A percentile compares a stretch with the other conserved stretches of the same genome.
These are phyloP conservation scores for Drosophila baimaii DNA, from an alignment of 1,140 invertebrate genomes.

Conservation along the genomic window DNA sequence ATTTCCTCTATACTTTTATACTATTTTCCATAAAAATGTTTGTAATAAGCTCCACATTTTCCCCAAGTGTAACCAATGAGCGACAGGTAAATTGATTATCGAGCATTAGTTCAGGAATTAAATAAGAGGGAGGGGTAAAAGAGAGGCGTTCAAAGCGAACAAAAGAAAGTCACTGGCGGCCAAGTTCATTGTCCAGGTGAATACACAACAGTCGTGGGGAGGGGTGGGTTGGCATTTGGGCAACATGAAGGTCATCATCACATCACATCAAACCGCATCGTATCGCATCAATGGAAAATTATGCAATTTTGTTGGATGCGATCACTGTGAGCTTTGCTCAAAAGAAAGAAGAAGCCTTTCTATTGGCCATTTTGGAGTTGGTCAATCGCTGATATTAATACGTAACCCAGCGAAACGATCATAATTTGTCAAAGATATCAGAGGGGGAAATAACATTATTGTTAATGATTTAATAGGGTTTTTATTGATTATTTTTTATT, in stretches of 20 bases:
- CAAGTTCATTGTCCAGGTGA: conserved; percentile 72
- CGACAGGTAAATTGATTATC: conserved; percentile 64
- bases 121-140: not conserved
- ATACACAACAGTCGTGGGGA: not conserved
- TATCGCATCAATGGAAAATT: conserved; percentile 43
- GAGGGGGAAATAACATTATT: conserved; percentile 27
- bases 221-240: conserved; percentile 5
- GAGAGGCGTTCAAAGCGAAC: conserved; percentile 26
- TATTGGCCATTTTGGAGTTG: conserved; percentile 12
- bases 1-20: too few relatives aligned
- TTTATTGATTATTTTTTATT: conserved; percentile 2
- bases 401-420: conserved; percentile 49
- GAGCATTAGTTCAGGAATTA: conserved; percentile 47
- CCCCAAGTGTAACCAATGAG: conserved; percentile 23
- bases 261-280: conserved; percentile 18
- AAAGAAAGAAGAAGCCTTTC: conserved; percentile 35
- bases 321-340: conserved; percentile 4
- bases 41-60: not conserved
- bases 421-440: conserved; percentile 42
- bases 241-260: conserved; percentile 61
- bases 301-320: conserved; percentile 58
- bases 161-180: conserved; percentile 57
- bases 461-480: conserved; percentile 24
- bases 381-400: conserved; percentile 35
- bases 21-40: not conserved